Evolutionary conservation across 2,113 vertebrate genomes (phyloP).

Genomic region (Zosterops hypoxanthus): DNA sequence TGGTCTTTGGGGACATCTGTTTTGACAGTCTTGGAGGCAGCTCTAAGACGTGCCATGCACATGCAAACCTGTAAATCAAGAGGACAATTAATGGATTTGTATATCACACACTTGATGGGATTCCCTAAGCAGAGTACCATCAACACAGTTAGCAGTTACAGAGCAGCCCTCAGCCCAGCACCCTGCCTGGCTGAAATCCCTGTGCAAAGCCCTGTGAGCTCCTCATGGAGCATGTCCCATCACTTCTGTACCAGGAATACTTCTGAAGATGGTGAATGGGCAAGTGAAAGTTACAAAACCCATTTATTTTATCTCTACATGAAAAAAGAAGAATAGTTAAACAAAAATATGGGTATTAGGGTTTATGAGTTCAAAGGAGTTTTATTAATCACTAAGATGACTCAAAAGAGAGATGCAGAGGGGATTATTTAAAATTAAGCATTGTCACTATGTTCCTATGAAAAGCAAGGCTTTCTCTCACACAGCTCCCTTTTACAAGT

Average conservation of each 20-base stretch:
- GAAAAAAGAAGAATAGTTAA: not conserved
- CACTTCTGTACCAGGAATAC: not conserved
- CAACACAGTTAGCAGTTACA: rapidly evolving
- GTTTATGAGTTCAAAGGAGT: not conserved
- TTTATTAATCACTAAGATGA: not conserved
- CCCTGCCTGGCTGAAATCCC: not conserved
- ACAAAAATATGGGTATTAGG: not conserved
- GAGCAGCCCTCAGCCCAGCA: not conserved
- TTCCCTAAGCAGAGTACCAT: not conserved
- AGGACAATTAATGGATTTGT: not conserved
- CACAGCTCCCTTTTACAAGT: not conserved
- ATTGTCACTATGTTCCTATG: not conserved
- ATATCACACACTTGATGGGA: not conserved
- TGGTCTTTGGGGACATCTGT: not conserved
- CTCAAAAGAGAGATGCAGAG: not conserved
- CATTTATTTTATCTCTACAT: not conserved
- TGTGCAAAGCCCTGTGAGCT: not conserved
- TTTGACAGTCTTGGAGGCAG: not conserved
- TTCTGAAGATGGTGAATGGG: not conserved
- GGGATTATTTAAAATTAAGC: not conserved
- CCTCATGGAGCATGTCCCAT: rapidly evolving
- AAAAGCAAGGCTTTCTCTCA: not conserved
- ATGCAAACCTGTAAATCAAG: not conserved
- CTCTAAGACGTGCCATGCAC: no score
- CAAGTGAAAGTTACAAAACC: not conserved